These are phyloP conservation scores for Ichneumoninae sp. DNA, from an alignment of 2,888 invertebrate species.

Conservation along the genomic window DNA sequence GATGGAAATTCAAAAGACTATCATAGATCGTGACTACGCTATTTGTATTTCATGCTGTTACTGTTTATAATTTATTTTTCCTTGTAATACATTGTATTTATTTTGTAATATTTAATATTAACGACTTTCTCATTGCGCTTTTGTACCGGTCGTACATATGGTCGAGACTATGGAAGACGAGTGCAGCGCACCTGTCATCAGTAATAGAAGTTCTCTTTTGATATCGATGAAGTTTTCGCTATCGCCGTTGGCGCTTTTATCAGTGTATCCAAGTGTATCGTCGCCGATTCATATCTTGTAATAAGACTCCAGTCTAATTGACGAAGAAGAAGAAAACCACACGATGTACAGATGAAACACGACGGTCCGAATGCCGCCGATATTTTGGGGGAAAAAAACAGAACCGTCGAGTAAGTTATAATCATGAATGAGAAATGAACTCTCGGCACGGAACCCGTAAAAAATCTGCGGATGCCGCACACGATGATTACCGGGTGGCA, in stretches of 20 bases:
- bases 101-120: not conserved
- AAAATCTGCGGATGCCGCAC: conserved; percentile 13
- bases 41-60: not conserved
- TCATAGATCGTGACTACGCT: not conserved
- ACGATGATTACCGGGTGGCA: conserved; percentile 1
- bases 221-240: no score
- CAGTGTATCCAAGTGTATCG: no score
- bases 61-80: not conserved
- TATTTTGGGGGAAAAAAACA: not conserved
- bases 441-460: not conserved
- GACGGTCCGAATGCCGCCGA: not conserved
- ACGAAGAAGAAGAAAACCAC: not conserved
- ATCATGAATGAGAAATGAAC: conserved; percentile 28
- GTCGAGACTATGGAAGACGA: not conserved
- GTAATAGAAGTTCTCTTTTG: not conserved
- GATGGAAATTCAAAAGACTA: not conserved
- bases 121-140: not conserved
- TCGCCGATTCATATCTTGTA: no score
- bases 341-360: not conserved
- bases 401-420: not conserved
- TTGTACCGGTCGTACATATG: not conserved
- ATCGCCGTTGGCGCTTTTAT: no score
- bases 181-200: not conserved
- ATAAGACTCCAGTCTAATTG: no score
- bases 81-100: not conserved